Evolutionary conservation across 1,140 invertebrate genomes (phyloP), one percentile per base, ranked within the genome.

Genomic region (Drosophila lini): DNA sequence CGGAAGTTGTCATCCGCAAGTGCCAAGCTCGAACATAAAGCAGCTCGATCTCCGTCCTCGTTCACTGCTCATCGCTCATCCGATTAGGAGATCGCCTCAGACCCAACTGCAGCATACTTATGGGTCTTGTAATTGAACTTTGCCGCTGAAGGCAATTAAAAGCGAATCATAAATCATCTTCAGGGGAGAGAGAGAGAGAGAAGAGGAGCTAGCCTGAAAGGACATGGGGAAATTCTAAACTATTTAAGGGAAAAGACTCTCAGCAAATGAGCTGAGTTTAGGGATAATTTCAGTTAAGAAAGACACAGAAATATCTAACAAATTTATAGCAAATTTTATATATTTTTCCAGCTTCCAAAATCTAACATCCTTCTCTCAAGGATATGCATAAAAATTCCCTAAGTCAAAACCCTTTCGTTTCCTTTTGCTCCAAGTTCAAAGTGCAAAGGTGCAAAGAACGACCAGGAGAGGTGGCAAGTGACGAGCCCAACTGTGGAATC

Each of bases 401-500:
- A 10, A 34, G 22, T 40, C 48, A 40, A 40, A 63, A 22, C 28
- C 55, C 55, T 41, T 41, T 59, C 16, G 15, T 25, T 60, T 25
- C 15, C 36, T 5, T 48, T 15, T 22, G 3, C 0, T 34, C 19
- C 56, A 42, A 34, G 56, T 61, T 64, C 56, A 42, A 64, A 64
- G 61, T 61, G 61, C 61, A 64, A 64, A 64, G 38, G 36, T 62
- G 28, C 36, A 48, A 61, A 44, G 55, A 22, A 41, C 42, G 28
- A 8, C 74, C 63, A 47, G 28, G 40, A 52, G 40, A 52, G 28
- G 52, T n/a, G 86, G 36, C 68, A 47, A 68, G 80, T 68, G 84
- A 89, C 80, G 71, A 80, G 80, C 80, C 80, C 71, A 80, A 74
- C 65, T 67, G 65, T 53, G 62, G 69, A 80, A 67, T 80, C 69